phyloP scores from a whole-genome alignment of 2,888 invertebrate species.

The Rhabditoides inermis region DNA sequence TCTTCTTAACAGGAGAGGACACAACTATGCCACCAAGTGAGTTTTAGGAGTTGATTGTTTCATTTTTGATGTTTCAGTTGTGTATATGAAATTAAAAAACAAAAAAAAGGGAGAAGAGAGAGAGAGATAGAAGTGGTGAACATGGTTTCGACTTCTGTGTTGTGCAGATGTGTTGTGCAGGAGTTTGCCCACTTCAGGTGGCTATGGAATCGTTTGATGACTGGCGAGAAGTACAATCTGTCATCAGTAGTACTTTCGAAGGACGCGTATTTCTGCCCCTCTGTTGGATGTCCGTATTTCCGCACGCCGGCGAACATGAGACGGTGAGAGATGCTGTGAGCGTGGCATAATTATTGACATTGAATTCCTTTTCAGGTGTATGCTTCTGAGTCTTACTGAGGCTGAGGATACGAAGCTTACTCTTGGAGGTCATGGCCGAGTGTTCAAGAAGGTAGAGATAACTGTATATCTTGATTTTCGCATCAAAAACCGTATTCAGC shows the following conservation, averaged over 20 bases:
- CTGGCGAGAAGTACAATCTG: slow-evolving; percentile 46
- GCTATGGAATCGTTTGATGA: slow-evolving; percentile 49
- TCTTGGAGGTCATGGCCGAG: slow-evolving; percentile 10
- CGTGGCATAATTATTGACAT: no score
- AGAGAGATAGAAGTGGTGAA: no score
- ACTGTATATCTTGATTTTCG: not conserved
- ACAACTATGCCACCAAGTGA: slow-evolving; percentile 49
- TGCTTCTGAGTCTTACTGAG: slow-evolving; percentile 31
- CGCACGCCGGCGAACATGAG: slow-evolving; percentile 39
- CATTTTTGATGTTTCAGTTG: slow-evolving; percentile 11
- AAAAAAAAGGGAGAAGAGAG: no score
- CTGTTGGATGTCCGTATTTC: slow-evolving; percentile 45
- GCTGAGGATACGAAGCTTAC: slow-evolving; percentile 16
- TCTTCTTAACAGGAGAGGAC: no score
- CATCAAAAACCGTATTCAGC: slow-evolving; percentile 9
- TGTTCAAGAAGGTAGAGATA: slow-evolving; percentile 14
- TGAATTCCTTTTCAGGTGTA: no score
- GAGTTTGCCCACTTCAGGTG: no score
- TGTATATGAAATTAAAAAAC: not conserved
- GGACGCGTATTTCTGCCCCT: slow-evolving; percentile 45
- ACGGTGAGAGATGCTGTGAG: slow-evolving; percentile 31
- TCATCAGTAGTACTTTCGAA: slow-evolving; percentile 42
- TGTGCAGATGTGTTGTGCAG: no score
- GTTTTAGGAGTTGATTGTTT: no score
- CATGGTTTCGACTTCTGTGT: no score